Evolutionary conservation across 2,113 vertebrate genomes (phyloP).

Genomic region (Cheirogaleus medius): DNA sequence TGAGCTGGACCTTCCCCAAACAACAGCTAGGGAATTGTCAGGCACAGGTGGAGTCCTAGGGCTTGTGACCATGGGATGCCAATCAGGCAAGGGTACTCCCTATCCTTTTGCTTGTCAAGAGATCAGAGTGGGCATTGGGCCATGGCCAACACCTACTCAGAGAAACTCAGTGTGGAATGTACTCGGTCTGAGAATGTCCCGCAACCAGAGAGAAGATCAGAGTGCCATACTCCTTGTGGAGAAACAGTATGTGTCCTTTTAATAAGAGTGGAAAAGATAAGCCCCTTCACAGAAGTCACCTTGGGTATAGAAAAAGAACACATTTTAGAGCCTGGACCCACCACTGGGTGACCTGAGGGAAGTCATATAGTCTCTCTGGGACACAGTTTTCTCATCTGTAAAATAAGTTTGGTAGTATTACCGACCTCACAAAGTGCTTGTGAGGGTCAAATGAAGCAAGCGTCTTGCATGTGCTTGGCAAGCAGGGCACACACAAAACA

Average conservation of each 20-base stretch:
- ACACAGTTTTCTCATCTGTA: conserved; percentile 18
- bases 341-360: not conserved
- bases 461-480: not conserved
- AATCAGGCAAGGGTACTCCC: not conserved
- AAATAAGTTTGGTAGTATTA: not conserved
- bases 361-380: not conserved
- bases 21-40: not conserved
- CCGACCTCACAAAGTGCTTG: not conserved
- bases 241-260: not conserved
- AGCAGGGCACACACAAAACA: not conserved
- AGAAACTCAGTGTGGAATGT: not conserved
- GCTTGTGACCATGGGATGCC: not conserved
- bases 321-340: conserved; percentile 24
- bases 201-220: not conserved
- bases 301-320: not conserved
- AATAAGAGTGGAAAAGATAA: not conserved
- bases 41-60: not conserved
- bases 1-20: conserved; percentile 21
- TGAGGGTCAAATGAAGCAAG: not conserved
- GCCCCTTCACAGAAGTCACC: not conserved
- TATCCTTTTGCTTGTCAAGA: not conserved
- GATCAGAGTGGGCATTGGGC: not conserved
- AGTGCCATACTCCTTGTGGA: not conserved
- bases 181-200: not conserved
- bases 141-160: not conserved